Evolutionary conservation across 2,888 invertebrate genomes (phyloP), one percentile per base, ranked within the genome.

Genomic region (Xanthorhoe spadicearia): DNA sequence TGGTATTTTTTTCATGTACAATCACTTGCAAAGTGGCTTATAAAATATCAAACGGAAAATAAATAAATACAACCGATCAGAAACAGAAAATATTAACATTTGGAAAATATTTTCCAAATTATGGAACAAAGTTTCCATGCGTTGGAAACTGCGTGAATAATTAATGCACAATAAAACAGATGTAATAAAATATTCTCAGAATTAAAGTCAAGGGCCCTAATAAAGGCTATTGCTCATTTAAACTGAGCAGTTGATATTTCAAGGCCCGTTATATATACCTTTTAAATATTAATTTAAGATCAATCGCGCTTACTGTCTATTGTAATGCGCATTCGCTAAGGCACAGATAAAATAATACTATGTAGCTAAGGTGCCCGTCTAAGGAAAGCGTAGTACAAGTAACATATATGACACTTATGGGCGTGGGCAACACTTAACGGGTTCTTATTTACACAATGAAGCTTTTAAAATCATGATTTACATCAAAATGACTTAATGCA

Each of bases 41-140:
- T 58, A 59, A 49, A 59, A 59, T 43, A 54, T n/a, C n/a, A 49
- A 53, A 18, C 54, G 54, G 50, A 43, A 48, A 59, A 50, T 49
- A 38, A 35, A 53, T 13, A 1, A 1, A 13, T 43, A n/a, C 43
- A 43, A 43, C 32, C 32, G 32, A 6, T 32, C 23, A 3, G 23
- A 32, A 32, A 6, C 7, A 32, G 23, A 32, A 32, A 32, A 32
- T 32, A 7, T 32, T 32, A 32, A 32, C 5, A 32, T 32, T 32
- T 23, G 4, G 23, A 23, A 23, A 23, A 23, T 23, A 23, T 23
- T 23, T 23, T 32, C 8, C 7, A 32, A 32, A 6, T 32, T 32
- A 32, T 7, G 5, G 32, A 32, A 32, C 7, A 32, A 13, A 43
- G 13, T 43, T 43, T 43, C 38, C 38, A 43, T 43, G 13, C 10